Percentiles rank a stretch among this genome's conserved stretches.
These are phyloP conservation scores for Aphelenchoides fujianensis DNA, from an alignment of 1,140 invertebrate species.

Conservation along the genomic window DNA sequence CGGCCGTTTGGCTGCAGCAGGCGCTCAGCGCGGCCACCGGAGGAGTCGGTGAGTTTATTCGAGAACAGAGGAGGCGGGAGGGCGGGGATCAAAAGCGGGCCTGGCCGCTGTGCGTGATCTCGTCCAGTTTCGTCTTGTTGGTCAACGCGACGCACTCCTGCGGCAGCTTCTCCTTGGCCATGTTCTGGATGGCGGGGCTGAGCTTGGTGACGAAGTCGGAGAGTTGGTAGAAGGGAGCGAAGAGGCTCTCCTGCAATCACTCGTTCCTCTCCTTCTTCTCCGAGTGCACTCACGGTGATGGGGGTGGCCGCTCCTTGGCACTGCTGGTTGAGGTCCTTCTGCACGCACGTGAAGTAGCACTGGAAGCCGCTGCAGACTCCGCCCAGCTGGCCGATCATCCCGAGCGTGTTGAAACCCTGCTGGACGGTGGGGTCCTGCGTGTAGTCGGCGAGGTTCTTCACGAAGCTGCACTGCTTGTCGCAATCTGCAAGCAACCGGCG, in stretches of 20 bases:
- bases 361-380: not conserved
- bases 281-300: no score
- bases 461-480: not conserved
- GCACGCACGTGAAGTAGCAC: not conserved
- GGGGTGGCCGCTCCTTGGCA: not conserved
- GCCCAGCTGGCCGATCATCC: not conserved
- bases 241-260: no score
- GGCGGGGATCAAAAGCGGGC: no score
- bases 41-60: slow-evolving; percentile 13
- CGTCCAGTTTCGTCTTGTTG: not conserved
- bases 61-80: no score
- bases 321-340: not conserved
- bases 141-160: not conserved
- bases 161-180: not conserved
- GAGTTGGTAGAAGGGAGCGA: not conserved
- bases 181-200: not conserved
- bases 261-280: no score
- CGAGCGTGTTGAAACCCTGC: not conserved
- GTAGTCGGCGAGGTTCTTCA: slow-evolving; percentile 2
- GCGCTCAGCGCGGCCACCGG: not conserved
- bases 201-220: not conserved
- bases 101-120: not conserved
- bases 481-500: not conserved
- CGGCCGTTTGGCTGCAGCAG: not conserved
- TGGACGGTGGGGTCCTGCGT: not conserved